Evolutionary conservation across 2,888 invertebrate genomes (phyloP).

Genomic region (Dryomyza anilis): DNA sequence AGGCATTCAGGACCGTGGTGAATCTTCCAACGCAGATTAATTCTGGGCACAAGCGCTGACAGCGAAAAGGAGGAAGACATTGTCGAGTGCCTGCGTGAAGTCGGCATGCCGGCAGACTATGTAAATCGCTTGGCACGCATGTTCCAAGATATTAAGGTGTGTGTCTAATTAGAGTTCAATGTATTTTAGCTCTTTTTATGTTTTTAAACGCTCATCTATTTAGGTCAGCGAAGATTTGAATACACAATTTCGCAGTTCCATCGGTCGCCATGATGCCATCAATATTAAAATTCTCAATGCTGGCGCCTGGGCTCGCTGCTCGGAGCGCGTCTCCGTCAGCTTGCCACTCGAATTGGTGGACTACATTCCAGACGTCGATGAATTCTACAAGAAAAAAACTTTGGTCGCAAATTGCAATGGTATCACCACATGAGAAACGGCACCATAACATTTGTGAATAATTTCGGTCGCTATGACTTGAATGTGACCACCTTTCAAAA

Average conservation of each 20-base stretch:
- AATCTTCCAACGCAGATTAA: slow-evolving; percentile 93
- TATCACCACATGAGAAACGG: slow-evolving; percentile 99
- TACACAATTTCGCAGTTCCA: slow-evolving; percentile 86
- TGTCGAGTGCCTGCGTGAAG: slow-evolving; percentile 97
- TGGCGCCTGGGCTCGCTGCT: slow-evolving; percentile 95
- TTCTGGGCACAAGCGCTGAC: slow-evolving; percentile 97
- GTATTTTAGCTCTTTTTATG: no score
- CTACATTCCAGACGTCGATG: slow-evolving; percentile 98
- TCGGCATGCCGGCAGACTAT: slow-evolving; percentile 99
- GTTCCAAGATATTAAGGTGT: slow-evolving; percentile 96
- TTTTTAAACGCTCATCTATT: neutral
- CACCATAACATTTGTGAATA: slow-evolving; percentile 93
- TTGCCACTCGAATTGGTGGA: slow-evolving; percentile 97
- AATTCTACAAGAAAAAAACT: slow-evolving; percentile 97
- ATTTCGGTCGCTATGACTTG: slow-evolving; percentile 91
- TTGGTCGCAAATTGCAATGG: slow-evolving; percentile 97
- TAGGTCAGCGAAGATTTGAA: slow-evolving; percentile 90
- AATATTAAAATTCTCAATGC: slow-evolving; percentile 99
- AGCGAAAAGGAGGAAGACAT: slow-evolving; percentile 99
- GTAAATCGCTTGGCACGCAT: slow-evolving; percentile 97
- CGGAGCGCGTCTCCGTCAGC: slow-evolving; percentile 93
- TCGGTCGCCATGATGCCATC: slow-evolving; percentile 82
- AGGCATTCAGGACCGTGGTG: slow-evolving; percentile 96
- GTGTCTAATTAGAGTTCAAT: neutral
- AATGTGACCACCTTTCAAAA: slow-evolving; percentile 99